A percentile compares a stretch with the other conserved stretches of the same genome.
These are phyloP conservation scores for Ametastegia equiseti DNA, from an alignment of 2,888 invertebrate genomes.

Conservation along the genomic window DNA sequence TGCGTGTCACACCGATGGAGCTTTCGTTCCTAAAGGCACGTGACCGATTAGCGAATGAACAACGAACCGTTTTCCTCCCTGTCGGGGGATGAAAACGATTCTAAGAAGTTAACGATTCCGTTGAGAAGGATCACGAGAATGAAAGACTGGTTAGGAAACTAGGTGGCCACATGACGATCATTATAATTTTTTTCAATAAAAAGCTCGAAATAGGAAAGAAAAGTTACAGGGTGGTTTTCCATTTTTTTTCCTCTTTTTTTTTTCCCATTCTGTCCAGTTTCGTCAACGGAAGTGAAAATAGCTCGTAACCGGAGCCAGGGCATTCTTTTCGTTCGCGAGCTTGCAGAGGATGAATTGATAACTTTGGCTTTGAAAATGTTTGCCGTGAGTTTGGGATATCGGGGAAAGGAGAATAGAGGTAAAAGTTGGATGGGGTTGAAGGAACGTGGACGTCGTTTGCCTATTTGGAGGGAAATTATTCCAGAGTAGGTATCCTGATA, in stretches of 20 bases:
- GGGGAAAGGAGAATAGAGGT: not conserved
- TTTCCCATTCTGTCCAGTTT: too few relatives aligned
- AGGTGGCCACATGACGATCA: too few relatives aligned
- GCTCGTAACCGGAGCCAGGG: not conserved
- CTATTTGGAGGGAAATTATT: slow-evolving; percentile 35
- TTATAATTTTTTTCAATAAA: not conserved
- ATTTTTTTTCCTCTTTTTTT: too few relatives aligned
- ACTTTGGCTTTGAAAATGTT: slow-evolving; percentile 31
- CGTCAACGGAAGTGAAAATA: not conserved
- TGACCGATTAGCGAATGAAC: slow-evolving; percentile 45
- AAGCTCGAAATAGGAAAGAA: not conserved
- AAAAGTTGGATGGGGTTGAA: not conserved
- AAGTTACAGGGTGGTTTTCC: too few relatives aligned
- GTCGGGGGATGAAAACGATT: too few relatives aligned
- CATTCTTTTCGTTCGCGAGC: not conserved
- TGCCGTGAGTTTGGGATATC: not conserved
- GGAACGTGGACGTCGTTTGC: not conserved
- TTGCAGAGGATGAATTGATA: not conserved
- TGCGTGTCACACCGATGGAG: slow-evolving; percentile 5
- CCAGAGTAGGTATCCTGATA: not conserved
- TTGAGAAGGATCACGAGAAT: too few relatives aligned
- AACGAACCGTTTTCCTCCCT: too few relatives aligned
- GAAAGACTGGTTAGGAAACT: too few relatives aligned
- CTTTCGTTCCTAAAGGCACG: not conserved
- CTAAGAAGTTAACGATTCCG: not conserved